Conservation (phyloP, 2,888 invertebrate species). For the Ophion ellenae region DNA sequence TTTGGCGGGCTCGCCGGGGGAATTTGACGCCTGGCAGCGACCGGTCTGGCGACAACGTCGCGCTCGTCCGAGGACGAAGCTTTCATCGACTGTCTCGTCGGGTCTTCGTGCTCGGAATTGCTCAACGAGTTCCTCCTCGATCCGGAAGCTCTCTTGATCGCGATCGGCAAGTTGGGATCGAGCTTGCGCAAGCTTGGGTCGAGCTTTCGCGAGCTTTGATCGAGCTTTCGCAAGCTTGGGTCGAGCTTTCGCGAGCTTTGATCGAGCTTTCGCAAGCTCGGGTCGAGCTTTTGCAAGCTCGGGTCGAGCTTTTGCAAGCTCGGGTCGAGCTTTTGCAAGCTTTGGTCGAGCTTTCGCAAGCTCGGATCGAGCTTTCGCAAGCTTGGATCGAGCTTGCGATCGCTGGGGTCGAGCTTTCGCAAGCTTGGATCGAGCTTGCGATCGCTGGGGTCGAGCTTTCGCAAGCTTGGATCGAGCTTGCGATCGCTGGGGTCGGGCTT, state of each 20-base stretch:
- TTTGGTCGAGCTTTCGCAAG: constrained; percentile 15
- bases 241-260: constrained; percentile 13
- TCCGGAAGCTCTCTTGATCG: constrained; percentile 1
- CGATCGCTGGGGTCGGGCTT: background rate
- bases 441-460: constrained; percentile 3
- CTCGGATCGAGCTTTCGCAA: constrained; percentile 12
- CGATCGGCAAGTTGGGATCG: constrained; percentile 20
- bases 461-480: constrained; percentile 8
- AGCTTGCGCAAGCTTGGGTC: background rate
- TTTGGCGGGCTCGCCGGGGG: constrained; percentile 31
- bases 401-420: constrained; percentile 1
- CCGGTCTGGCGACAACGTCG: constrained; percentile 28
- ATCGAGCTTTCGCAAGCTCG: constrained; percentile 14
- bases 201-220: constrained; percentile 16
- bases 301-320: constrained; percentile 7
- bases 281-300: constrained; percentile 10
- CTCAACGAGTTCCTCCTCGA: constrained; percentile 63
- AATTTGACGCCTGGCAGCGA: constrained; percentile 54
- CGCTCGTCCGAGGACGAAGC: constrained; percentile 66
- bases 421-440: constrained; percentile 17
- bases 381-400: constrained; percentile 32
- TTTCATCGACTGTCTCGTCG: constrained; percentile 48
- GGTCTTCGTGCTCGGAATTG: constrained; percentile 62
- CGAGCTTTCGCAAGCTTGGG: constrained; percentile 13
- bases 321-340: constrained; percentile 3